Evolutionary conservation across 2,888 invertebrate species (phyloP), one percentile per base, ranked within the genome.

Genomic region (Caenorhabditis sp.): DNA sequence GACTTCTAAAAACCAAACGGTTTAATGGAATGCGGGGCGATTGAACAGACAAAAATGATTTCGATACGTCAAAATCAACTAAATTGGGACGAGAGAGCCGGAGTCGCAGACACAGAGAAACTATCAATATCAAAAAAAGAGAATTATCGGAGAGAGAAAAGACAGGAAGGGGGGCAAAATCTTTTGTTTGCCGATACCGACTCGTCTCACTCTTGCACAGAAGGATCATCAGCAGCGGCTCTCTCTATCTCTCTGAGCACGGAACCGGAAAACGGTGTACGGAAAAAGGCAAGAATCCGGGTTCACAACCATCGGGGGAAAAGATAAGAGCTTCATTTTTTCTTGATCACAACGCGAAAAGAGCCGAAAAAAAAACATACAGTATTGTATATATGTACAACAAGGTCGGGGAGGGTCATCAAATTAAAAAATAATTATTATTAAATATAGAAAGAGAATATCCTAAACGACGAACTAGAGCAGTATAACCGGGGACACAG

Each of bases 61-160:
- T 81, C 56, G 81, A 82, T 82, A 82, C 82, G 82, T 82, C 82
- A 82, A 82, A 77, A 74, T 76, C 82, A 82, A 82, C 77, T 44
- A 5, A 3, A 24, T 66, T 24, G n/a, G 51, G n/a, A 7, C 0
- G 49, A 64, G 64, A 56, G 54, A 54, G 28, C 2, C 6, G 24
- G 59, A 59, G 47, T 31, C 59, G 22, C 28, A 64, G 47, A 28
- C 35, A 28, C 19, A 41, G 54, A 14, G 8, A 47, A 58, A 64
- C 54, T 56, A 31, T 47, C 49, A 61, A 38, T 58, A 58, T 70
- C 41, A 54, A 35, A n/a, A 26, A 38, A 16, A n/a, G 12, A n/a
- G n/a, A n/a, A n/a, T n/a, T n/a, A 31, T 47, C 44, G 31, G 49
- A 66, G 31, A 49, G 6, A 47, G 47, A 22, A 24, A 58, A 35